phyloP scores from a whole-genome alignment of 2,888 invertebrate species.

The Hydraecia micacea region DNA sequence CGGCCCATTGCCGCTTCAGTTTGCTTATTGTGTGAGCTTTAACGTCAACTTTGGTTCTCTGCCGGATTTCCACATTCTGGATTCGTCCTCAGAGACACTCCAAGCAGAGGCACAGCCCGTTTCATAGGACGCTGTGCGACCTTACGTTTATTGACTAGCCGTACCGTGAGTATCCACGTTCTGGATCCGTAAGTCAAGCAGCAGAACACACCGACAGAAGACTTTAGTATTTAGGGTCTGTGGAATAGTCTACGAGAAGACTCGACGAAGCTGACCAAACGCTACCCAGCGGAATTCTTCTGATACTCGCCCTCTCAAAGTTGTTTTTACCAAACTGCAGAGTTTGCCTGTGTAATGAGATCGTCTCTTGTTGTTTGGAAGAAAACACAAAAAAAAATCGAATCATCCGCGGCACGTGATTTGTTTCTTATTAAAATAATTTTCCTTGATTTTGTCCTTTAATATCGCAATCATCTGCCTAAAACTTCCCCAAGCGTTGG shows the following conservation, averaged over 20 bases:
- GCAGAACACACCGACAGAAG: neutral
- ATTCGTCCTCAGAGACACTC: neutral
- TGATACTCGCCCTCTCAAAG: neutral
- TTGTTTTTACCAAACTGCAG: neutral
- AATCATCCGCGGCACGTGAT: conserved; percentile 1
- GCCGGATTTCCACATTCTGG: neutral
- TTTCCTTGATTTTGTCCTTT: neutral
- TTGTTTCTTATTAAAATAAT: conserved; percentile 3
- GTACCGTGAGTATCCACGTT: neutral
- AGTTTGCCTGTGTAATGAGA: neutral
- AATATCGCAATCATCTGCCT: neutral
- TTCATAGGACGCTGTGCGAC: neutral
- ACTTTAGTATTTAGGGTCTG: neutral
- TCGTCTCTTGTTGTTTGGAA: neutral
- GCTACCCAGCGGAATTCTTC: neutral
- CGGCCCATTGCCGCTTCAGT: neutral
- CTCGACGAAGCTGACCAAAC: neutral
- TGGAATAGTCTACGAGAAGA: neutral
- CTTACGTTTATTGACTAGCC: neutral
- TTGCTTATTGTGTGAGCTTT: neutral
- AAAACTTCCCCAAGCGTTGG: neutral
- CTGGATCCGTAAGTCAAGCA: neutral
- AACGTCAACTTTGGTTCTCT: neutral
- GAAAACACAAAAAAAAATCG: neutral
- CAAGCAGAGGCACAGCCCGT: neutral